phyloP scores from a whole-genome alignment of 2,888 invertebrate genomes.

The Drosophila antonietae region DNA sequence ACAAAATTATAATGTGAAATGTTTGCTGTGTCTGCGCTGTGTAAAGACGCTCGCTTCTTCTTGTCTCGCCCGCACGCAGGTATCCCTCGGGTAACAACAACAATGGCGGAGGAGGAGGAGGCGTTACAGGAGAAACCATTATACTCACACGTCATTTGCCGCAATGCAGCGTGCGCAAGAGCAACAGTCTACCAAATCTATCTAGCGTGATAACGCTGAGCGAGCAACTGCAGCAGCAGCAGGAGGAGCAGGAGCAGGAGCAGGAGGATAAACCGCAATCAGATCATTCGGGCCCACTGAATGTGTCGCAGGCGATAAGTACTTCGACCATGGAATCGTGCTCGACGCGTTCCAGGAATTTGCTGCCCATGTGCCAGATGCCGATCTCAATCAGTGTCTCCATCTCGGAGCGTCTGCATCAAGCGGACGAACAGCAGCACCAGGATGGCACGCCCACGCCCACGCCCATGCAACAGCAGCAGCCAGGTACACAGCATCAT shows the following conservation, averaged over 20 bases:
- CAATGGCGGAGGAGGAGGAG: background rate
- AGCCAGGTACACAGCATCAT: constrained; percentile 52
- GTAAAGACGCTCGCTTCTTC: constrained; percentile 76
- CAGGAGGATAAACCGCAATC: constrained; percentile 39
- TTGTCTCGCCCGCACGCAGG: constrained; percentile 84
- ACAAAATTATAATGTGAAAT: constrained; percentile 56
- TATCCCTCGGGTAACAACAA: constrained; percentile 90
- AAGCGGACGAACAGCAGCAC: constrained; percentile 46
- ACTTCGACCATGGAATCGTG: constrained; percentile 88
- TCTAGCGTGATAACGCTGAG: constrained; percentile 68
- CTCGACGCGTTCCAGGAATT: constrained; percentile 81
- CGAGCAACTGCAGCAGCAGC: constrained; percentile 43
- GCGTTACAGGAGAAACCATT: constrained; percentile 84
- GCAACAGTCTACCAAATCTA: constrained; percentile 92
- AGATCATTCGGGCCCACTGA: constrained; percentile 62
- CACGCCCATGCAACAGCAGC: constrained; percentile 50
- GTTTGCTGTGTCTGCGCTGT: constrained; percentile 64
- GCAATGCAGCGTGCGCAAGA: constrained; percentile 88
- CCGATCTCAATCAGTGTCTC: constrained; percentile 82
- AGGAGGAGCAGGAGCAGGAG: constrained; percentile 1
- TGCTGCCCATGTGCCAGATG: constrained; percentile 85
- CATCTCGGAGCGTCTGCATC: constrained; percentile 74
- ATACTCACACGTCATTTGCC: constrained; percentile 85
- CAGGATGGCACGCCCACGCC: constrained; percentile 49
- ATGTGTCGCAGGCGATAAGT: constrained; percentile 87